Evolutionary conservation across 1,140 invertebrate genomes (phyloP).

Genomic region (Sarcophaga peregrina): DNA sequence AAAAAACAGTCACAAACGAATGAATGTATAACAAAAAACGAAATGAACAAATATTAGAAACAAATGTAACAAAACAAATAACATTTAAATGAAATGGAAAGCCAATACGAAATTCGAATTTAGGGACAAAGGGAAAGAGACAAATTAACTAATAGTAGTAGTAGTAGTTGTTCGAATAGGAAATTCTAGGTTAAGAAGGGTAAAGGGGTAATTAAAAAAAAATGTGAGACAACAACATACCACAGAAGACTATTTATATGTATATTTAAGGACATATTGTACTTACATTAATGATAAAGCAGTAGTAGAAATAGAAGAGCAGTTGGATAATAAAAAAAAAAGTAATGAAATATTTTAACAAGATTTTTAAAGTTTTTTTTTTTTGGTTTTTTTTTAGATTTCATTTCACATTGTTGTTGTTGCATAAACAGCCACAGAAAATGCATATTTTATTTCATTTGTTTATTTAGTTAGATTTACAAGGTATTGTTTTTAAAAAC

Average conservation of each 20-base stretch:
- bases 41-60: background rate
- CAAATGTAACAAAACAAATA: background rate
- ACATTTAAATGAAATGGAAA: background rate
- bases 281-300: conserved; percentile 42
- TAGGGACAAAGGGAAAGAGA: background rate
- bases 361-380: no score
- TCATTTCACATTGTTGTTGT: no score
- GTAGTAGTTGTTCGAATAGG: background rate
- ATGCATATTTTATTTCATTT: no score
- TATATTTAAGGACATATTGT: conserved; percentile 34
- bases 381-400: no score
- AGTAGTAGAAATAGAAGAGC: conserved; percentile 6
- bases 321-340: no score
- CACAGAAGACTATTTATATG: background rate
- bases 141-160: background rate
- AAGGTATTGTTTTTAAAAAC: no score
- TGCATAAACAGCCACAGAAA: no score
- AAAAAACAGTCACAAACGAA: background rate
- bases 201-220: background rate
- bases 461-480: no score
- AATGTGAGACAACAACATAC: conserved; percentile 40
- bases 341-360: no score
- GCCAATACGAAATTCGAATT: background rate
- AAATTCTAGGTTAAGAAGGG: background rate
- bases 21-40: no score